Conservation (phyloP, 2,797 vertebrate species). For the Pyrocephalus nanus region DNA sequence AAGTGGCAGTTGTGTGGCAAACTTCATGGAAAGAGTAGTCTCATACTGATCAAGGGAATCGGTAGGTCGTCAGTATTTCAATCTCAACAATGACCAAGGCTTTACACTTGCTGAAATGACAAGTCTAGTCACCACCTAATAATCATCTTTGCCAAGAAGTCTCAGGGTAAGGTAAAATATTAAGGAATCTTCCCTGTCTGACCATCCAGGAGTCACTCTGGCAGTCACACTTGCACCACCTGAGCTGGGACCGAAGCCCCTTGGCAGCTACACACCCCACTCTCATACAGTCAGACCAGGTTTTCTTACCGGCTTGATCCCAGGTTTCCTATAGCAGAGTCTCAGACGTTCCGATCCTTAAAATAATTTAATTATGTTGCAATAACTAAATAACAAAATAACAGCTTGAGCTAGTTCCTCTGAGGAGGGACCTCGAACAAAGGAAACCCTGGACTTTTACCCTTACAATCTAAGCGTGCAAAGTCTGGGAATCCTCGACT, state of each 20-base stretch:
- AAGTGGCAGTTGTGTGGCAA: background rate
- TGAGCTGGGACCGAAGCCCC: background rate
- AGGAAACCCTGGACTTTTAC: background rate
- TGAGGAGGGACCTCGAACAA: background rate
- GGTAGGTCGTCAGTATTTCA: background rate
- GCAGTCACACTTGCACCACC: background rate
- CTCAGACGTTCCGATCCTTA: background rate
- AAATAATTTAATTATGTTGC: background rate
- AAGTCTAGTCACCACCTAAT: background rate
- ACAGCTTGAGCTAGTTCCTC: background rate
- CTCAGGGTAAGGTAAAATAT: background rate
- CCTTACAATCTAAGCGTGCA: accelerated
- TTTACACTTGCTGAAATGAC: background rate
- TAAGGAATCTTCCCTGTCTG: background rate
- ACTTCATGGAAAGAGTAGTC: background rate
- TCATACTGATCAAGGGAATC: background rate
- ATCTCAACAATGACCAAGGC: background rate
- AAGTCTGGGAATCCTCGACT: background rate
- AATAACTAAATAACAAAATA: background rate
- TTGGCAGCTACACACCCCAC: background rate
- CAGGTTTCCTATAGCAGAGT: background rate
- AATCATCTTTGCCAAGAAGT: background rate
- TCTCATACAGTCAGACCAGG: too few relatives aligned
- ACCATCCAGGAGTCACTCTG: background rate
- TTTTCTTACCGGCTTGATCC: background rate